Evolutionary conservation across 1,140 invertebrate genomes (phyloP).

Genomic region (Formica exsecta): DNA sequence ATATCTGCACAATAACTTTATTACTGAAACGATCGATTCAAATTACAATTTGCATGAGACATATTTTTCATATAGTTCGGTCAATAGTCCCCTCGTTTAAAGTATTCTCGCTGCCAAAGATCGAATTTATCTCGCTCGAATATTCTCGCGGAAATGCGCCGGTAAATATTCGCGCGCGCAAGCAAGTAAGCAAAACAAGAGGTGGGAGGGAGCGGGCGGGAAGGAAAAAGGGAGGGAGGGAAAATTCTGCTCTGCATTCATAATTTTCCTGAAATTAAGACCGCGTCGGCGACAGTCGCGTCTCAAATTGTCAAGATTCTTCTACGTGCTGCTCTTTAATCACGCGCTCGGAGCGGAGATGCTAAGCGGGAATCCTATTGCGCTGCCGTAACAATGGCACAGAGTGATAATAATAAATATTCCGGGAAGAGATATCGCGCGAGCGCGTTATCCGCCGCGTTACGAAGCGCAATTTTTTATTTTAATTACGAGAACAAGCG

Average conservation of each 20-base stretch:
- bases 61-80: slow-evolving; percentile 1
- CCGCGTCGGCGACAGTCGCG: slow-evolving; percentile 16
- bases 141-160: slow-evolving; percentile 40
- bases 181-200: slow-evolving; percentile 6
- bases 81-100: neutral
- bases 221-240: neutral
- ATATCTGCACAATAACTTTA: slow-evolving; percentile 10
- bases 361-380: slow-evolving; percentile 60
- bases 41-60: slow-evolving; percentile 7
- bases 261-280: slow-evolving; percentile 66
- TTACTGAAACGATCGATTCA: slow-evolving; percentile 25
- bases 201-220: neutral
- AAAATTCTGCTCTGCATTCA: slow-evolving; percentile 54
- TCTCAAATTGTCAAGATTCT: slow-evolving; percentile 64
- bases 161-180: slow-evolving; percentile 47
- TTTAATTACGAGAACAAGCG: slow-evolving; percentile 63
- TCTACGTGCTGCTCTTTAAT: slow-evolving; percentile 65
- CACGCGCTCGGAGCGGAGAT: slow-evolving; percentile 55
- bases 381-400: slow-evolving; percentile 59
- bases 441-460: slow-evolving; percentile 56
- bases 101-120: slow-evolving; percentile 9
- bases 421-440: slow-evolving; percentile 46
- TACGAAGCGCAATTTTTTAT: slow-evolving; percentile 63
- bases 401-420: slow-evolving; percentile 64
- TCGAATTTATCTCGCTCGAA: slow-evolving; percentile 36